Base-by-base conservation (phyloP, 2,888 invertebrate genomes). In the Zygaena filipendulae region DNA sequence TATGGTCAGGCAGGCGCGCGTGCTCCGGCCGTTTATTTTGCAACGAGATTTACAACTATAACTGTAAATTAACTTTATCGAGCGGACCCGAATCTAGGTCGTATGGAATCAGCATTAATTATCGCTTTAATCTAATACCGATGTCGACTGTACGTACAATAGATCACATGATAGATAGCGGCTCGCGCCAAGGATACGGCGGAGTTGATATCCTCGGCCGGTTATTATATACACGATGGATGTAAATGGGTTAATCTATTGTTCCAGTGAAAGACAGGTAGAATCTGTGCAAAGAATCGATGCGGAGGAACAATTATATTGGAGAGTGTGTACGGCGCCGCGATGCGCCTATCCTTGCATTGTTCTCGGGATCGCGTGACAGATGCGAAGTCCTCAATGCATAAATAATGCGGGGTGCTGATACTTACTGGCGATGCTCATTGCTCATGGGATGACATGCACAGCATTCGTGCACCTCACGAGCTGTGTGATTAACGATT, bases 51-150 rank as follows among this genome's bases (percentile, higher is more conserved):
- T 75, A 74, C 68, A 71, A 72, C 72, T 70, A 74, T 70, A 75
- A 74, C 75, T 72, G 77, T 77, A 74, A 74, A 75, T 75, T 75
- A 74, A 71, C 64, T 77, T 71, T 71, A 72, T 71, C 75, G 70
- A 71, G 63, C 69, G 59, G 59, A 59, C 59, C 66, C 61, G 62
- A 68, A 77, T 66, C 66, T 77, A 72, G 77, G 77, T 77, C 77
- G 77, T 75, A 77, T 77, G 79, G 74, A 77, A 75, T 79, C 77
- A 77, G 71, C 75, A 77, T 77, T 75, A 77, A 77, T 77, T 77
- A 75, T 75, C 70, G 69, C 63, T 71, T 61, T 72, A 75, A 77
- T 77, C 75, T 75, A 59, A 67, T 66, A 69, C 64, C 72, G 69
- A 70, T 69, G 70, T 68, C 62, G 71, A 60, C 52, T 60, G 55